Base-by-base conservation (phyloP, 2,797 vertebrate species). In the Euphonia xanthogaster region DNA sequence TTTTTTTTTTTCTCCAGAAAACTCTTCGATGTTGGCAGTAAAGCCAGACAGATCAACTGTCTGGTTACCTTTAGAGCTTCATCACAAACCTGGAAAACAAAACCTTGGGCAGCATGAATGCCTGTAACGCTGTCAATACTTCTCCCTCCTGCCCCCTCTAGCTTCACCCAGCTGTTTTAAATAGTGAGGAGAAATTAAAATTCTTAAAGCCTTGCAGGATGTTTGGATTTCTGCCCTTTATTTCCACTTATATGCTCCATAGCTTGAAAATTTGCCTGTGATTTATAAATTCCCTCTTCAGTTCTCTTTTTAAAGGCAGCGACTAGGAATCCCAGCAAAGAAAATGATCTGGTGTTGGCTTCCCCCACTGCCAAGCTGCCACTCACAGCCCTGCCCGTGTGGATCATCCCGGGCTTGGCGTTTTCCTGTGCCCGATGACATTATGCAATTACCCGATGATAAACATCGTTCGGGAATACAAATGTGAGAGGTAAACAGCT, bases 401-500 rank as follows among this genome's bases (percentile, higher is more conserved):
- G 19, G 63, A 70, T 48, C 12, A 12, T 66, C 74, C 81, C 0
- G 13, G 48, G 80, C 30, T 23, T 9, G 80, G 91, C 35, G 33
- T 66, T 86, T 47, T 39, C 91, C 74, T 74, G 61, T 66, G 90
- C 73, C 76, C 51, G 44, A 75, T 70, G 75, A 93, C 95, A 95
- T 94, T 74, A 74, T 79, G 94, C 94, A 93, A 97, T 97, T 96
- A 94, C 95, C 91, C 14, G 74, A 95, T 82, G 96, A 93, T 90
- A 96, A 96, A 93, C 86, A 97, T 88, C 90, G 94, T 91, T 96
- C 70, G 81, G 94, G 96, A 96, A 96, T 85, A 94, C 97, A 97
- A 97, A 96, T 93, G 44, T 2, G 54, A 96, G 98, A 96, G 97
- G 98, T 98, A 98, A 97, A 99, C 98, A 99, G 98, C 98, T 98